Evolutionary conservation across 2,888 invertebrate species (phyloP).

Genomic region (Epirrhoe tristata): DNA sequence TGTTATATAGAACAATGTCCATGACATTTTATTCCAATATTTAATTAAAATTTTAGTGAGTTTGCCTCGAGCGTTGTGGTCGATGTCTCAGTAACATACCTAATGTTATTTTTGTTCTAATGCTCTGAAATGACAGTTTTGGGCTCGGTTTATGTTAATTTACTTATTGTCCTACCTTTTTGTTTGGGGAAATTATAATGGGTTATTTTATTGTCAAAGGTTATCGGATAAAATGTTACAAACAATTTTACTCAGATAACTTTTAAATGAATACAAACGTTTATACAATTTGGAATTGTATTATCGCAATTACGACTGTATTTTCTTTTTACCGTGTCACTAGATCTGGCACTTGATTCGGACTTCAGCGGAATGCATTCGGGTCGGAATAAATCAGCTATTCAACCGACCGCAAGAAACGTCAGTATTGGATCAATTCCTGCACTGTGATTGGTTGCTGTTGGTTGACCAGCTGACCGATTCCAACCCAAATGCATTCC

Average conservation of each 20-base stretch:
- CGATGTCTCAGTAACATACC: constrained; percentile 33
- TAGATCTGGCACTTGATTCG: no score
- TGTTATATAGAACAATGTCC: not conserved
- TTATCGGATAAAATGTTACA: constrained; percentile 23
- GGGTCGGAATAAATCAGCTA: no score
- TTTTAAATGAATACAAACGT: constrained; percentile 7
- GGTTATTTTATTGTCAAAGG: constrained; percentile 34
- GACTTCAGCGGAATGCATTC: no score
- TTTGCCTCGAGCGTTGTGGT: constrained; percentile 32
- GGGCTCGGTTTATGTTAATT: constrained; percentile 40
- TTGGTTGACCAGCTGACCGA: no score
- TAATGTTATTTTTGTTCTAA: constrained; percentile 50
- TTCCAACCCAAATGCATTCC: no score
- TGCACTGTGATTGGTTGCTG: no score
- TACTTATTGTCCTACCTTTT: constrained; percentile 38
- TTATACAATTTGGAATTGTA: not conserved
- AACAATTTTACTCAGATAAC: constrained; percentile 18
- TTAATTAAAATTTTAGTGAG: constrained; percentile 61
- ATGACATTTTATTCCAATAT: constrained; percentile 14
- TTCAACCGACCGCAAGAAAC: no score
- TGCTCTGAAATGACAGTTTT: constrained; percentile 36
- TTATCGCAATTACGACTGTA: no score
- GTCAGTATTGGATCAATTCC: no score
- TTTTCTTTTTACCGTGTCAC: no score
- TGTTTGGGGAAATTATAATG: constrained; percentile 40